Base-by-base conservation (phyloP, 1,140 invertebrate genomes). In the Calycopis cecrops region DNA sequence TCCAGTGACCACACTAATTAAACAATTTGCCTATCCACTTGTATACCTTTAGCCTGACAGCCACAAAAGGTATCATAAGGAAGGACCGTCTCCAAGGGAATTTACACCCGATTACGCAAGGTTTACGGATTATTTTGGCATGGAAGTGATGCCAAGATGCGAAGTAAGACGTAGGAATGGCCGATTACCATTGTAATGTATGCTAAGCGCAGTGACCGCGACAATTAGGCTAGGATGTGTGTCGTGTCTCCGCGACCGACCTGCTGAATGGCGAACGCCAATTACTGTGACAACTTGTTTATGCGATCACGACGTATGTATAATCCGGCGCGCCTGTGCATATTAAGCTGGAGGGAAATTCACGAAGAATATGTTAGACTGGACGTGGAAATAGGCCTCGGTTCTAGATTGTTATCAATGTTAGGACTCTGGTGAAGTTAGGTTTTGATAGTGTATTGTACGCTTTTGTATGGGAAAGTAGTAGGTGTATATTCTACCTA, bases 171-270 rank as follows among this genome's bases (percentile, higher is more conserved):
- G 61, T 69, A 65, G 55, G 64, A 59, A 67, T 67, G 40, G 71
- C 65, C 79, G 73, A 81, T 85, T 75, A 62, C 58, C 69, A 80
- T 82, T 73, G 71, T 78, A 82, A 85, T 85, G 72, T 78, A 85
- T 85, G 81, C 67, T 73, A 84, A 83, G 63, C 63, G 64, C 60
- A 57, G 71, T 59, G 69, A 76, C 76, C 79, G 69, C 79, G 66
- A 66, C 70, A 79, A 85, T 85, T 85, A 85, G 76, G 71, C 69
- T 69, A 67, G 62, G 68, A 73, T 65, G 72, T 68, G 64, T 53
- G 69, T 77, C 71, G 74, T 76, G 77, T 63, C 63, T 55, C 62
- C 61, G 56, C 65, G 28, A 35, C 57, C 58, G 63, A 65, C 62
- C 67, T 28, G 71, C 57, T 63, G 65, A 59, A 72, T 76, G 55